A percentile compares a stretch with the other conserved stretches of the same genome.
Conservation (phyloP, 2,113 vertebrate species). For the Pituophis catenifer region DNA sequence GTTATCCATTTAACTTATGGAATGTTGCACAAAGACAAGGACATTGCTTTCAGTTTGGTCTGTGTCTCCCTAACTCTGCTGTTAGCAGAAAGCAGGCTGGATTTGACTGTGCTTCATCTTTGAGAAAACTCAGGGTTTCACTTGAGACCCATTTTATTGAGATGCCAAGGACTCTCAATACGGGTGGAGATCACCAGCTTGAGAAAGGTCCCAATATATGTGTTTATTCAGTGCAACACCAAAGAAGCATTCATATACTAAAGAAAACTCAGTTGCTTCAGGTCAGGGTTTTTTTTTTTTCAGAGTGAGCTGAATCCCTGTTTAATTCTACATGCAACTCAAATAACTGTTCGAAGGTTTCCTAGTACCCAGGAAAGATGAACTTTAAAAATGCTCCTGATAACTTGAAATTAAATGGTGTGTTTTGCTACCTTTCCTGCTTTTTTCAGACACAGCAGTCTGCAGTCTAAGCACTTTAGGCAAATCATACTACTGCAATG, state of each 20-base stretch:
- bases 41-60: not conserved
- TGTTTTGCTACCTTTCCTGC: not conserved
- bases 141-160: not conserved
- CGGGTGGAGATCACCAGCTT: too few species aligned
- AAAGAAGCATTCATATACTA: not conserved
- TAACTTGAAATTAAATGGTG: not conserved
- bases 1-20: not conserved
- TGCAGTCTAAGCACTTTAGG: not conserved
- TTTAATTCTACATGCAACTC: not conserved
- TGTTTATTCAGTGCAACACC: not conserved
- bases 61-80: not conserved
- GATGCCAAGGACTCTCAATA: not conserved
- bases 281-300: rapidly evolving
- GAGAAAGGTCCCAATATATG: not conserved
- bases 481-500: not conserved
- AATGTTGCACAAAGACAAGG: not conserved
- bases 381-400: not conserved
- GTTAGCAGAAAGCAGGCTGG: not conserved
- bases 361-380: not conserved
- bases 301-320: not conserved
- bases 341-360: not conserved
- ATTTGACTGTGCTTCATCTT: not conserved
- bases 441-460: not conserved
- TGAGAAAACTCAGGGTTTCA: not conserved
- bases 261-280: not conserved